Evolutionary conservation across 1,140 invertebrate species (phyloP).

Genomic region (Tetramorium simillimum): DNA sequence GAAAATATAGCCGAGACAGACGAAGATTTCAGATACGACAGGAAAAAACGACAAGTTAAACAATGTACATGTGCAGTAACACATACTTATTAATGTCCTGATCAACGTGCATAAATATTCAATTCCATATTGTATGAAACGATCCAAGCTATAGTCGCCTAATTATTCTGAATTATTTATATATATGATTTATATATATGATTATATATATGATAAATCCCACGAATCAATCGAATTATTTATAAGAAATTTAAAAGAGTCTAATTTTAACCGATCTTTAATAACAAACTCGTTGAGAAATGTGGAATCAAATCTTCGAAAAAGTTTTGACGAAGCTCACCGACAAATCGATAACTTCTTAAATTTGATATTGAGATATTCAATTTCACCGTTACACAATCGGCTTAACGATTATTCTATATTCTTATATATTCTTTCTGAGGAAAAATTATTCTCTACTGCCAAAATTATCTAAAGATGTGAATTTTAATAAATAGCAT

Average conservation of each 20-base stretch:
- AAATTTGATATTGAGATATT: conserved; percentile 7
- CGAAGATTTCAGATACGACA: not conserved
- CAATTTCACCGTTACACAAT: not conserved
- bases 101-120: not conserved
- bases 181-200: no score
- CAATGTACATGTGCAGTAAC: not conserved
- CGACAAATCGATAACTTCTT: not conserved
- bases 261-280: not conserved
- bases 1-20: not conserved
- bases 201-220: no score
- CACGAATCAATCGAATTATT: no score
- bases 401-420: not conserved
- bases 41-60: not conserved
- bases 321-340: not conserved
- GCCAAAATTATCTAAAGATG: not conserved
- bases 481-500: not conserved
- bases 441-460: not conserved
- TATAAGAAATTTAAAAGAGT: not conserved
- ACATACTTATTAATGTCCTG: not conserved
- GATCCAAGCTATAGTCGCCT: not conserved
- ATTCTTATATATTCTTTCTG: not conserved
- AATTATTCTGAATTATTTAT: not conserved
- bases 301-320: not conserved
- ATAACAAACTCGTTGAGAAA: not conserved
- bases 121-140: not conserved